Evolutionary conservation across 2,113 vertebrate species (phyloP), one percentile per base, ranked within the genome.

Genomic region (Syngnathus typhle): DNA sequence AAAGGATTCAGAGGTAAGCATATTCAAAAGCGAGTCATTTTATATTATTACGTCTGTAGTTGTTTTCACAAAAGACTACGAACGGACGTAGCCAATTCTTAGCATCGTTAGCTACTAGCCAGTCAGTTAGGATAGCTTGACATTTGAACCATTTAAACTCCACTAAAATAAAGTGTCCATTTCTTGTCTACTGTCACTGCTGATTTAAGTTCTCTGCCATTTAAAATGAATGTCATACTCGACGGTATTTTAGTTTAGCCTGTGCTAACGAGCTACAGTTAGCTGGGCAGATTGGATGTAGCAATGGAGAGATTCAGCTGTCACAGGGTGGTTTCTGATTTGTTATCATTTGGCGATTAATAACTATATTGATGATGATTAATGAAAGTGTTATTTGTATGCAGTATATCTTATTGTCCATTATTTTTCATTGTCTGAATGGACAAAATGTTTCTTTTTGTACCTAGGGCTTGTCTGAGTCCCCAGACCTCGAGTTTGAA

Each of bases 401-500:
- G 41, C 10, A 43, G 9, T 43, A 0, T 8, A 43, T 43, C 41
- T 12, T 43, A 11, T 43, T 36, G 13, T 15, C 13, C 27, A 58
- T 16, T 58, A 58, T n/a, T 41, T 60, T 43, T 0, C 16, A 44
- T 15, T 13, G 21, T 62, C n/a, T 62, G 21, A 15, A 63, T 3
- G 19, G 4, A 8, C 1, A 61, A 16, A 49, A 18, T 68, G 10
- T 49, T 5, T 9, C 70, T 19, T 79, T 13, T 68, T 71, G 36
- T 79, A 19, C 39, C 2, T 83, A 99, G 97, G 95, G 96, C 36
- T 92, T 93, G 70, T 97, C 94, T 0, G 97, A 99, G 71, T 93
- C 92, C 0, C 95, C 97, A 54, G 97, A 99, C 80, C 89, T 98
- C 8, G 97, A 99, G 80, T 99, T 99, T 90, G 94, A 96, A 46